Conservation (phyloP, 2,888 invertebrate species). For the Rapana venosa region DNA sequence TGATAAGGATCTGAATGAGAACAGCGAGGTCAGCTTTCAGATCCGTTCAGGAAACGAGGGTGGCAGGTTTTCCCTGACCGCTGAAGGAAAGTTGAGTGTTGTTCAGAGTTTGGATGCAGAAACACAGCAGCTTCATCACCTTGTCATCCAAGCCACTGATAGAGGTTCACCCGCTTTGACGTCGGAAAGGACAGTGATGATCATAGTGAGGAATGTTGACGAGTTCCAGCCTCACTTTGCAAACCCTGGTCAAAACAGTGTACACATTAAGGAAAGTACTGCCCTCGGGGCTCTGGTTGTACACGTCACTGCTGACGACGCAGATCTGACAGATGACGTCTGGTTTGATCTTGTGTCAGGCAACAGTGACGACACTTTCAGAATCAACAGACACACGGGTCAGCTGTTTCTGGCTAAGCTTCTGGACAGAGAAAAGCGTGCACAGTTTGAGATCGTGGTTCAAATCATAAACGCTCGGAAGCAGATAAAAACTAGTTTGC, state of each 20-base stretch:
- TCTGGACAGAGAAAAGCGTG: constrained; percentile 87
- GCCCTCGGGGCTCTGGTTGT: constrained; percentile 90
- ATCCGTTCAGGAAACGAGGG: constrained; percentile 53
- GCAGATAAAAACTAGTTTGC: constrained; percentile 46
- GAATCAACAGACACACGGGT: constrained; percentile 91
- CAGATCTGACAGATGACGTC: constrained; percentile 88
- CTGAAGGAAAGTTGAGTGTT: constrained; percentile 50
- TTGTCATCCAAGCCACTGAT: constrained; percentile 57
- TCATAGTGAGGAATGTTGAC: constrained; percentile 50
- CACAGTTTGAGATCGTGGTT: constrained; percentile 54
- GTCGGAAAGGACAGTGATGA: constrained; percentile 51
- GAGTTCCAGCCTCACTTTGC: constrained; percentile 55
- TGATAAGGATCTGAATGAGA: background rate
- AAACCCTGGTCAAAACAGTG: constrained; percentile 48
- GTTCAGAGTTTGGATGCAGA: constrained; percentile 53
- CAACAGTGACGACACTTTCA: constrained; percentile 89
- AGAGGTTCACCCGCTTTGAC: constrained; percentile 50
- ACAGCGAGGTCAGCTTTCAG: constrained; percentile 5
- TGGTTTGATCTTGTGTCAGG: constrained; percentile 90
- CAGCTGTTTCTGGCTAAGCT: constrained; percentile 90
- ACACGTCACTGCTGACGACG: constrained; percentile 90
- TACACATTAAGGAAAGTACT: constrained; percentile 89
- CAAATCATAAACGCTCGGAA: constrained; percentile 44
- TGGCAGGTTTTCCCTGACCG: constrained; percentile 49
- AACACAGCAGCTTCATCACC: constrained; percentile 41